A percentile compares a stretch with the other conserved stretches of the same genome.
These are phyloP conservation scores for Psammodynastes pulverulentus DNA, from an alignment of 2,113 vertebrate species.

Conservation along the genomic window DNA sequence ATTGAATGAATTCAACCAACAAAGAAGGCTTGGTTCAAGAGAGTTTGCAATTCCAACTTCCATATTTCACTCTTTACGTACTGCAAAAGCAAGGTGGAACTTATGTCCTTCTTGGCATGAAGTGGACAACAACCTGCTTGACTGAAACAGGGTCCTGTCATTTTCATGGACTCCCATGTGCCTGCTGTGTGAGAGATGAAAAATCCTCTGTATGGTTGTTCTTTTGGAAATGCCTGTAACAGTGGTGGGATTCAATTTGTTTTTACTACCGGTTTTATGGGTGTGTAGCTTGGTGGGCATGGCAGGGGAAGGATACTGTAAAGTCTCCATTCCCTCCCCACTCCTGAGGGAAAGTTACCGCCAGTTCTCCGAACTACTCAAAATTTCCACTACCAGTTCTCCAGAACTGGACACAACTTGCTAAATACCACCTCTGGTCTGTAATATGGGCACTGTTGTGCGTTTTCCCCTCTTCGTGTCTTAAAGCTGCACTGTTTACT, in stretches of 20 bases:
- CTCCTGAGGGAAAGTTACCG: too few species aligned
- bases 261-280: too few species aligned
- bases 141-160: not conserved
- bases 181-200: constrained; percentile 7
- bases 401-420: too few species aligned
- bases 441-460: constrained; percentile 7
- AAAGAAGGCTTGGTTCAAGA: constrained; percentile 57
- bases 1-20: constrained; percentile 47
- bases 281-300: too few species aligned
- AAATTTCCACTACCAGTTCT: too few species aligned
- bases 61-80: constrained; percentile 35
- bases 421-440: too few species aligned
- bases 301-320: too few species aligned
- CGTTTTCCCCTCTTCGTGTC: constrained; percentile 4
- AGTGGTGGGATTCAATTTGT: too few species aligned
- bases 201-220: constrained; percentile 2
- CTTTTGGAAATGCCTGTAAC: constrained; percentile 26
- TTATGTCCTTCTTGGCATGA: constrained; percentile 20
- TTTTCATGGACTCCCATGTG: not conserved
- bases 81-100: constrained; percentile 17
- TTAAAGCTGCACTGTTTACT: constrained; percentile 40
- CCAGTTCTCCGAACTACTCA: too few species aligned
- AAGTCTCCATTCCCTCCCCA: too few species aligned
- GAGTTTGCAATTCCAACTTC: constrained; percentile 41
- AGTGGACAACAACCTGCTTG: not conserved